A percentile compares a stretch with the other conserved stretches of the same genome.
Conservation (phyloP, 2,888 invertebrate genomes). For the Aleiodes leptofemur region DNA sequence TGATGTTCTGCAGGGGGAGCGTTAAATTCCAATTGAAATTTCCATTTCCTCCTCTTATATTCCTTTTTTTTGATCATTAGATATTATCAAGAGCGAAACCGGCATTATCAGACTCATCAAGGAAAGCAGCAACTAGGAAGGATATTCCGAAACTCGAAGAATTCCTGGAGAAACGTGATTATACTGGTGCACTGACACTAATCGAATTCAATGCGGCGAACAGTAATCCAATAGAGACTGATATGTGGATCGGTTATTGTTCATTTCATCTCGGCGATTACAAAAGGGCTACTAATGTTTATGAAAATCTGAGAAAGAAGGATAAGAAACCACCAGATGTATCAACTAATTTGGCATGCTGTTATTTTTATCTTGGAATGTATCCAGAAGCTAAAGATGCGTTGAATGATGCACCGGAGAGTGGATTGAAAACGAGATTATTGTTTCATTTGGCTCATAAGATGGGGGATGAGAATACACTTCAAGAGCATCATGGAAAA, state of each 20-base stretch:
- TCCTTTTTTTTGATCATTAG: conserved; percentile 74
- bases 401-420: conserved; percentile 81
- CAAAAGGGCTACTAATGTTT: conserved; percentile 79
- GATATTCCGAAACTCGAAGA: conserved; percentile 90
- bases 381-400: conserved; percentile 84
- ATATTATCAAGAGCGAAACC: conserved; percentile 90
- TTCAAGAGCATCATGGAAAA: conserved; percentile 89
- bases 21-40: no score
- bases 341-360: conserved; percentile 90
- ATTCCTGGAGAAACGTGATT: conserved; percentile 92
- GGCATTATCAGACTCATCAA: conserved; percentile 78
- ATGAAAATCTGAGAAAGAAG: conserved; percentile 78
- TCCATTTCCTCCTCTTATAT: not conserved
- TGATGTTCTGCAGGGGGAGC: no score
- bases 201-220: conserved; percentile 83
- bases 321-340: conserved; percentile 79
- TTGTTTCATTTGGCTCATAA: conserved; percentile 96
- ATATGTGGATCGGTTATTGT: conserved; percentile 96
- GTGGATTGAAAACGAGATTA: conserved; percentile 85
- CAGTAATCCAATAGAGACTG: conserved; percentile 77
- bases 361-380: conserved; percentile 95
- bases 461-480: conserved; percentile 88
- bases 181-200: conserved; percentile 94
- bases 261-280: conserved; percentile 97
- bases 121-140: conserved; percentile 73